Conservation (phyloP, 2,888 invertebrate genomes). For the Onthophagus sagittarius region DNA sequence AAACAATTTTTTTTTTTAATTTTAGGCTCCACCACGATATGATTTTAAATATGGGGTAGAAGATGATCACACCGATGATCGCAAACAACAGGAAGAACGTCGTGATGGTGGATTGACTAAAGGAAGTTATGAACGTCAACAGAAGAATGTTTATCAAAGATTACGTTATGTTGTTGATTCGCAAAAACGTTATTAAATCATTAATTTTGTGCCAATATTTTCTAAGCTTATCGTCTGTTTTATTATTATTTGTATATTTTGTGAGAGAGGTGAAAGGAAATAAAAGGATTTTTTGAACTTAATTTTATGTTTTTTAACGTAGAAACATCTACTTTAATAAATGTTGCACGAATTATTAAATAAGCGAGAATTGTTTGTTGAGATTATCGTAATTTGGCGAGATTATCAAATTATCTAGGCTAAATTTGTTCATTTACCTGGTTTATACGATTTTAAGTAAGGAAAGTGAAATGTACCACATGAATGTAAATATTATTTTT, state of each 20-base stretch:
- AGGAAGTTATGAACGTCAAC: constrained; percentile 18
- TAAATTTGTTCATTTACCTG: background rate
- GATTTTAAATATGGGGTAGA: constrained; percentile 19
- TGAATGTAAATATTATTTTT: background rate
- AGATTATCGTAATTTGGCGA: too few relatives aligned
- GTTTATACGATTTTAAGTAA: background rate
- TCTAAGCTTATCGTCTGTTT: background rate
- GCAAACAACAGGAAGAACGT: constrained; percentile 16
- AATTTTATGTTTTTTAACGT: background rate
- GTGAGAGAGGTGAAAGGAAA: constrained; percentile 4
- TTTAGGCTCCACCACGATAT: constrained; percentile 17
- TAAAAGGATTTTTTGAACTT: background rate
- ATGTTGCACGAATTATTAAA: background rate
- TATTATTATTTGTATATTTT: background rate
- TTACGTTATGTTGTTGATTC: constrained; percentile 18
- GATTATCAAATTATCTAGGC: background rate
- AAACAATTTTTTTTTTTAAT: background rate
- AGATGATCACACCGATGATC: constrained; percentile 18
- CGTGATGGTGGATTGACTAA: constrained; percentile 17
- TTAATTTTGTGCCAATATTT: background rate
- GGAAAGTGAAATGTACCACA: background rate
- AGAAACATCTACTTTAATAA: background rate
- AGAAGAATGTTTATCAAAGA: constrained; percentile 18
- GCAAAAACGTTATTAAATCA: constrained; percentile 9
- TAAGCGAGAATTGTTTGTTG: background rate